Conservation (phyloP, 2,888 invertebrate species). For the Cabera pusaria region DNA sequence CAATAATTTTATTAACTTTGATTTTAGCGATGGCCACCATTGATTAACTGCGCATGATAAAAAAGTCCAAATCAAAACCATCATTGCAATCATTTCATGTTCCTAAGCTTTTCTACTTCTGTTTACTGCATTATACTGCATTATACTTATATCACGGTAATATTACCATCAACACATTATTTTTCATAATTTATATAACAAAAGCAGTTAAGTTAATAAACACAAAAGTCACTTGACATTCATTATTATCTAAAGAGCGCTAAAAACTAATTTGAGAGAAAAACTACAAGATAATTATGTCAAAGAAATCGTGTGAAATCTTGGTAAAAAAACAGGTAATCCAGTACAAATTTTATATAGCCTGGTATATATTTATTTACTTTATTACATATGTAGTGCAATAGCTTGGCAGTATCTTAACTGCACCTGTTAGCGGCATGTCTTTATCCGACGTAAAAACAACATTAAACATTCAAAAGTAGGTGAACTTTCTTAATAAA, state of each 20-base stretch:
- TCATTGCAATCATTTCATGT: too few species aligned
- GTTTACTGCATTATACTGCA: too few species aligned
- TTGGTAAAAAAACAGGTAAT: conserved; percentile 32
- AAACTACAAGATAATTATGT: conserved; percentile 23
- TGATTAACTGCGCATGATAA: too few species aligned
- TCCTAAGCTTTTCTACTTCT: too few species aligned
- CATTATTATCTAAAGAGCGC: conserved; percentile 1
- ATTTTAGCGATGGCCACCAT: too few species aligned
- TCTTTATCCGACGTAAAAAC: conserved; percentile 42
- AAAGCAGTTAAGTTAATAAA: too few species aligned
- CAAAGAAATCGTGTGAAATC: conserved; percentile 63
- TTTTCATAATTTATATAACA: too few species aligned
- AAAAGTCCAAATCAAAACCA: too few species aligned
- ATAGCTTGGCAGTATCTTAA: conserved; percentile 40
- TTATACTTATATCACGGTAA: too few species aligned
- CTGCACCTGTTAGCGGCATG: conserved; percentile 29
- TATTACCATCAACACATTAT: too few species aligned
- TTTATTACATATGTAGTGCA: conserved; percentile 36
- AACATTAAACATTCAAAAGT: conserved; percentile 43
- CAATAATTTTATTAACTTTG: too few species aligned
- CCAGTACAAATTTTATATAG: conserved; percentile 25
- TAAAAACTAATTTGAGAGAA: conserved; percentile 18
- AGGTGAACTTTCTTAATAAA: conserved; percentile 55
- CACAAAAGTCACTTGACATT: too few species aligned
- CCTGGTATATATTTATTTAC: conserved; percentile 20